Base-by-base conservation (phyloP, 92 coral and sea anemone species). In the Heteractis magnifica region DNA sequence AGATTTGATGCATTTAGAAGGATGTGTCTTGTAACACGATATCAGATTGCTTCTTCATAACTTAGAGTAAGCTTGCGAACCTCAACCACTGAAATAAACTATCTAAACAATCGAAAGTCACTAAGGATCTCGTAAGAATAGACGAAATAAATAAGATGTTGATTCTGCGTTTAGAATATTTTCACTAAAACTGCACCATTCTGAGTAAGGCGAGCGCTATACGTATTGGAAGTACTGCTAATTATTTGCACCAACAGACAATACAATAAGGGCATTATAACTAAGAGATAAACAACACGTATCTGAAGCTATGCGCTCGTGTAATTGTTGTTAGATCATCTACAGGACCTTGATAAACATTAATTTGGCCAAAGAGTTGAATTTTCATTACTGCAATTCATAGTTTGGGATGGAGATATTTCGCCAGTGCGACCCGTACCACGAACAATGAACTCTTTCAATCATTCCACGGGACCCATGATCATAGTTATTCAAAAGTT, bases 361-460 rank as follows among this genome's bases (percentile, higher is more conserved):
- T 18, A 64, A 20, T 64, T 64, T 64, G 26, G 21, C 16, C 21
- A 5, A 16, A 64, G 13, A 11, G 5, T 12, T 58, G n/a, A 19
- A 64, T 64, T 68, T 1, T 44, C 13, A 8, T 51, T 74, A 34
- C 77, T 44, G 55, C 4, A 44, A 1, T 73, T 73, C n/a, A 49
- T 49, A 16, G 56, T 44, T 49, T 7, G 15, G 21, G 19, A 74
- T 74, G 3, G 15, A 74, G 56, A 48, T 18, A 71, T 74, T 34
- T 71, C 16, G 49, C 16, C 51, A 72, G 73, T 60, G 48, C 83
- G 52, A 64, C 44, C 52, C 60, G 75, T 62, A 75, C 82, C 71
- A 64, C 51, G 70, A 80, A 80, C 83, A 80, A 80, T 62, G 83
- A 80, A 26, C 83, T 80, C 83, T 80, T 80, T 80, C 56, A 80